phyloP scores from a whole-genome alignment of 1,140 invertebrate genomes.

The Drosophila oshimai region DNA sequence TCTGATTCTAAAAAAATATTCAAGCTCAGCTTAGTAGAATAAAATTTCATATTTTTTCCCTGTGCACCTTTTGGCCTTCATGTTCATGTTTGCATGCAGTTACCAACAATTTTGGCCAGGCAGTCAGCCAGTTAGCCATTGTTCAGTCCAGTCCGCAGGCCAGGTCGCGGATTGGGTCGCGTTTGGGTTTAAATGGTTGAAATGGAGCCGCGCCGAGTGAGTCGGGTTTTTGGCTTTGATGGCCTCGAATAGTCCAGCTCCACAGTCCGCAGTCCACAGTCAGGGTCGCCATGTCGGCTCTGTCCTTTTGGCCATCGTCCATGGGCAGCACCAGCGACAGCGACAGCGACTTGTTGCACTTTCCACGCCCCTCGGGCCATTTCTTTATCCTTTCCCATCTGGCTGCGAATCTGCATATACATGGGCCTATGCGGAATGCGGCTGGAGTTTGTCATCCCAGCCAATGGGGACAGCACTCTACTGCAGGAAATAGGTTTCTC shows the following conservation, averaged over 20 bases:
- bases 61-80: constrained; percentile 40
- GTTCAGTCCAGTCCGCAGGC: constrained; percentile 28
- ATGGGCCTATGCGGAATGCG: constrained; percentile 15
- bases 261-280: neutral
- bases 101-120: constrained; percentile 56
- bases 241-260: constrained; percentile 19
- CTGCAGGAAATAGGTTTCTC: neutral
- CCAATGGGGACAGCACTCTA: constrained; percentile 3
- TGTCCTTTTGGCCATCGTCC: constrained; percentile 29
- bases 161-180: constrained; percentile 25
- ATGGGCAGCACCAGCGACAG: constrained; percentile 6
- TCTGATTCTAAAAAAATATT: too few relatives aligned
- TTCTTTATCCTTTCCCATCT: neutral
- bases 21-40: too few relatives aligned
- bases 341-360: constrained; percentile 46
- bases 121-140: constrained; percentile 28
- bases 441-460: constrained; percentile 13
- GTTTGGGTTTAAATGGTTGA: too few relatives aligned
- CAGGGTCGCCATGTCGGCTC: constrained; percentile 13
- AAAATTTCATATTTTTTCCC: neutral
- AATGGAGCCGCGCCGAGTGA: constrained; percentile 9
- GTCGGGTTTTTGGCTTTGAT: constrained; percentile 34
- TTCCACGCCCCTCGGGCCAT: neutral
- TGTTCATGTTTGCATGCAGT: constrained; percentile 63
- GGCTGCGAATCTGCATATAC: constrained; percentile 28